Conservation (phyloP, 2,113 vertebrate genomes). For the Megalops atlanticus region DNA sequence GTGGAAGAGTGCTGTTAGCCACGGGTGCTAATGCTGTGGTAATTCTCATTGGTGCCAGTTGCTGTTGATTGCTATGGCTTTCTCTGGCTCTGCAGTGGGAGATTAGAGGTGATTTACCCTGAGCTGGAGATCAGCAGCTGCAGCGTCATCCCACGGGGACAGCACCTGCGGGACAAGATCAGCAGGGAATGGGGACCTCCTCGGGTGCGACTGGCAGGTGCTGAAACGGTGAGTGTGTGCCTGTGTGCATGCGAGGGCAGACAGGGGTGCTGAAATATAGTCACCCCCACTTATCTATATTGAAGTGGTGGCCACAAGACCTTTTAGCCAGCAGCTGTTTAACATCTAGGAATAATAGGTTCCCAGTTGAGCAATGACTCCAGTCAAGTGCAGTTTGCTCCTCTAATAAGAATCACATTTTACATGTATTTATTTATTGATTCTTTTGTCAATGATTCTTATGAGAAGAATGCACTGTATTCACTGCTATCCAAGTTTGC, state of each 20-base stretch:
- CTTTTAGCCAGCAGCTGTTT: neutral
- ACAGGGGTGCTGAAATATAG: neutral
- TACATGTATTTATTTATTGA: too few species aligned
- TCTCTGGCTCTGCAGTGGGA: conserved; percentile 53
- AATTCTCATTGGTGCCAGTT: neutral
- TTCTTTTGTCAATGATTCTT: too few species aligned
- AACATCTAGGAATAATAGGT: neutral
- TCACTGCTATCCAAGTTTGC: too few species aligned
- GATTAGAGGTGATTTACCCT: conserved; percentile 61
- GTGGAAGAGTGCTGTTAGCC: neutral
- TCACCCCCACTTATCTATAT: neutral
- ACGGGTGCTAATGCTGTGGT: conserved; percentile 9
- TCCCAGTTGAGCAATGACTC: neutral
- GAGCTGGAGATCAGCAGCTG: conserved; percentile 55
- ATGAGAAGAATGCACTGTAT: too few species aligned
- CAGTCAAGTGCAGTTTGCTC: neutral
- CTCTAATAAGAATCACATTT: too few species aligned
- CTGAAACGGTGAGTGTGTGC: conserved; percentile 54
- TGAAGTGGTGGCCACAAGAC: neutral
- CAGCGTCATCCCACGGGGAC: conserved; percentile 44
- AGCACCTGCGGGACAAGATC: conserved; percentile 58
- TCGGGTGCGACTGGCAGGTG: conserved; percentile 45
- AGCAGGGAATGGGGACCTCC: conserved; percentile 61
- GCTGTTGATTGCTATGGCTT: neutral
- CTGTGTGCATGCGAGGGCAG: neutral